Evolutionary conservation across 2,888 invertebrate species (phyloP).

Genomic region (Lasioglossum figueresi): DNA sequence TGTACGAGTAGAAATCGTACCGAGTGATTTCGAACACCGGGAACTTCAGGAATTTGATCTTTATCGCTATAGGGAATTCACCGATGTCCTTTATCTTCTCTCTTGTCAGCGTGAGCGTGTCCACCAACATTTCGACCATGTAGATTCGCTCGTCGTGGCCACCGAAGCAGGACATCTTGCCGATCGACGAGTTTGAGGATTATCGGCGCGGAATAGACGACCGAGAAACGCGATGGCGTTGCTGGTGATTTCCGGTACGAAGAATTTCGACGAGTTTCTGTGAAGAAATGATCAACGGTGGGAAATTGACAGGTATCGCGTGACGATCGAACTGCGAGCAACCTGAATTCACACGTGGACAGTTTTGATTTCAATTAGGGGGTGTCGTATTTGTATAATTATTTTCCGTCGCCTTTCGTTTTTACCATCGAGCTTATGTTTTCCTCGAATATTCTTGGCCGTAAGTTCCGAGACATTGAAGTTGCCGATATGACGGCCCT

Average conservation of each 20-base stretch:
- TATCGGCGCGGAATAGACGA: background rate
- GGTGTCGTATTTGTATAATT: background rate
- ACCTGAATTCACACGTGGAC: background rate
- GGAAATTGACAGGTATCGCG: constrained; percentile 41
- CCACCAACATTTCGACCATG: constrained; percentile 76
- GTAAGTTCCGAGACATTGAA: background rate
- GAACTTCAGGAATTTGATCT: constrained; percentile 80
- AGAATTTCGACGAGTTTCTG: constrained; percentile 36
- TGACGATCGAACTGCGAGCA: constrained; percentile 58
- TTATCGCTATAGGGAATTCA: constrained; percentile 73
- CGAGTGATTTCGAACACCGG: constrained; percentile 79
- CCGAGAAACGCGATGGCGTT: background rate
- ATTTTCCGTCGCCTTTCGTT: background rate
- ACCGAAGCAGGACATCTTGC: constrained; percentile 80
- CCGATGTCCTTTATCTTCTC: constrained; percentile 74
- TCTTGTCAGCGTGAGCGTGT: constrained; percentile 74
- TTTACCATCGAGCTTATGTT: background rate
- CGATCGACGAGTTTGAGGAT: background rate
- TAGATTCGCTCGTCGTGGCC: constrained; percentile 78
- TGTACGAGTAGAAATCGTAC: constrained; percentile 73
- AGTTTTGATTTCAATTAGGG: background rate
- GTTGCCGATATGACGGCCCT: background rate
- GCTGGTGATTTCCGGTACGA: constrained; percentile 1
- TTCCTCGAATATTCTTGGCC: background rate
- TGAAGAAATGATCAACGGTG: background rate